These are phyloP conservation scores for Microcebus griseorufus DNA, from an alignment of 2,113 vertebrate genomes.

Conservation along the genomic window DNA sequence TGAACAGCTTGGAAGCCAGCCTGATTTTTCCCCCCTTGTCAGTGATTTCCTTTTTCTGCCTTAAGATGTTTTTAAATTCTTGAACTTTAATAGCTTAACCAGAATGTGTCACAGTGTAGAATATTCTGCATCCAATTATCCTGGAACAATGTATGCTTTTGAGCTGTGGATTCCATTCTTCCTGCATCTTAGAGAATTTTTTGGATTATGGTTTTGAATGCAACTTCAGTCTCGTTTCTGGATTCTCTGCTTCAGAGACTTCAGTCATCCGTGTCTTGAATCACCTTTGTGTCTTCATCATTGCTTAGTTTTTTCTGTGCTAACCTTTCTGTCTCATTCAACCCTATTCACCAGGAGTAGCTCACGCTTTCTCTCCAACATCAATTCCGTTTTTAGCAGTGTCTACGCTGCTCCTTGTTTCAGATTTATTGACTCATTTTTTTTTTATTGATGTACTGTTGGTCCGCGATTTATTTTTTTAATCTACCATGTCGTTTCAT, in stretches of 20 bases:
- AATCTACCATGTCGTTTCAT: neutral
- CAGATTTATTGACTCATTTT: neutral
- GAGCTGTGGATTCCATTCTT: neutral
- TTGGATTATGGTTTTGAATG: neutral
- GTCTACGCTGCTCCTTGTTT: neutral
- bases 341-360: neutral
- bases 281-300: neutral
- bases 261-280: neutral
- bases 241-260: neutral
- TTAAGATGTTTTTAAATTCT: slow-evolving; percentile 39
- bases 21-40: neutral
- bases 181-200: neutral
- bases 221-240: neutral
- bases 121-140: neutral
- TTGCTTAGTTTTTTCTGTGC: neutral
- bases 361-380: neutral
- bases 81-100: neutral
- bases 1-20: neutral
- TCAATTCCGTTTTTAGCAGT: neutral
- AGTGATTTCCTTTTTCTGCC: neutral
- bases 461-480: neutral
- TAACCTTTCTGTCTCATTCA: neutral
- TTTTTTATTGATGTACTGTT: neutral
- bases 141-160: neutral
- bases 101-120: neutral